phyloP scores from a whole-genome alignment of 2,797 vertebrate genomes.

The Darevskia nairensis region DNA sequence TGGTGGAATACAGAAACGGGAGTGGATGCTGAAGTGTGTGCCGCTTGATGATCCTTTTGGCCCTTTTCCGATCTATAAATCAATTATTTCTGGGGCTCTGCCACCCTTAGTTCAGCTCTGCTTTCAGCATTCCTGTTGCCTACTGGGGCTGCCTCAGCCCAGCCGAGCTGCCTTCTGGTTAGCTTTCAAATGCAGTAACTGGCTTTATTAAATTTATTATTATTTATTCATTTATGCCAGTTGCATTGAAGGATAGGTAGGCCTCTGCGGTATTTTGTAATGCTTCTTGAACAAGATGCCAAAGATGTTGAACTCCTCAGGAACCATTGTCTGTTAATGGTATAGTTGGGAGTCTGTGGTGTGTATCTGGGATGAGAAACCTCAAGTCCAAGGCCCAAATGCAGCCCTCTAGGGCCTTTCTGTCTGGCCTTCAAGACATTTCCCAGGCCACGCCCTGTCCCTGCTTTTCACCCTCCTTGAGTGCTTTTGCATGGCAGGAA shows the following conservation, averaged over 20 bases:
- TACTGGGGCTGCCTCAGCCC: neutral
- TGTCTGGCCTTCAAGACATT: no score
- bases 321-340: neutral
- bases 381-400: no score
- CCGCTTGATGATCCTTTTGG: no score
- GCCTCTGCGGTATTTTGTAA: neutral
- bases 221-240: neutral
- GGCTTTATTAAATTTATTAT: neutral
- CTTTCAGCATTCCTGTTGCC: neutral
- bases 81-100: neutral
- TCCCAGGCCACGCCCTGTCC: no score
- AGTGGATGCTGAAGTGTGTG: no score
- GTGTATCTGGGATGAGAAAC: no score
- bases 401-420: no score
- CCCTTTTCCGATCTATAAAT: no score
- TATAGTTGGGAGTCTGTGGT: no score
- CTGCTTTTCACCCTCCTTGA: no score
- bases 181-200: neutral
- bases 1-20: no score
- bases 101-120: neutral
- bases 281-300: neutral
- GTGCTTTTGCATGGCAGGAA: no score
- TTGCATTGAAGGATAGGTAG: neutral
- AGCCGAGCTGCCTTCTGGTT: neutral
- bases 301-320: neutral